These are phyloP conservation scores for Magallana gigas DNA, from an alignment of 1,140 invertebrate species.

Conservation along the genomic window DNA sequence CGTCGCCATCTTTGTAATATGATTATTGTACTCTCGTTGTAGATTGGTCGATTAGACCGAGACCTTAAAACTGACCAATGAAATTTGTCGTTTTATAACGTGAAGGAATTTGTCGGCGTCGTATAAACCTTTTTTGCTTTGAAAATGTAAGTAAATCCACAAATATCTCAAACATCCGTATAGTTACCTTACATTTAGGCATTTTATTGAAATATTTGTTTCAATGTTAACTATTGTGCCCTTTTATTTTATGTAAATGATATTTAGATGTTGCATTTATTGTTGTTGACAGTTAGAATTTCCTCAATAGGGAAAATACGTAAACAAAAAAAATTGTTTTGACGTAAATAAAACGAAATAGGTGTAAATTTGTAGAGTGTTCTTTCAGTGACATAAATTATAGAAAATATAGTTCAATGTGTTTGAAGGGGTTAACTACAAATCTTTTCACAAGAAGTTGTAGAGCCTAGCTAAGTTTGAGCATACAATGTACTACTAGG, in stretches of 20 bases:
- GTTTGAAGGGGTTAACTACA: too few species aligned
- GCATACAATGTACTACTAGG: too few species aligned
- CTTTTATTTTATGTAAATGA: background rate
- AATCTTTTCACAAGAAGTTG: too few species aligned
- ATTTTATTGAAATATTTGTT: background rate
- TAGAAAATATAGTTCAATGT: too few species aligned
- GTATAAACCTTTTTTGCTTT: background rate
- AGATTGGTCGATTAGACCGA: conserved; percentile 53
- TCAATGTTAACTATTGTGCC: background rate
- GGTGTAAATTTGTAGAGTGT: too few species aligned
- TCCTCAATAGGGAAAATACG: background rate
- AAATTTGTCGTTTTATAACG: background rate
- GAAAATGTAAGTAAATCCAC: conserved; percentile 41
- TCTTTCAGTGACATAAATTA: too few species aligned
- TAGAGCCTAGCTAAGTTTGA: too few species aligned
- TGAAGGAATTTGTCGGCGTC: background rate
- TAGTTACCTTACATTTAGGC: too few species aligned
- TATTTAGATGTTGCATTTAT: background rate
- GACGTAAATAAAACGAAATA: too few species aligned
- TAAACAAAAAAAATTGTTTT: background rate
- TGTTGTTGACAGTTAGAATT: background rate
- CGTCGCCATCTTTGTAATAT: conserved; percentile 65
- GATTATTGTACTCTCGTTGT: conserved; percentile 34
- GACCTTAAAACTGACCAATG: conserved; percentile 32
- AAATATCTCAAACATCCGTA: conserved; percentile 34